phyloP scores from a whole-genome alignment of 2,888 invertebrate species.

The Athrips mouffetella region DNA sequence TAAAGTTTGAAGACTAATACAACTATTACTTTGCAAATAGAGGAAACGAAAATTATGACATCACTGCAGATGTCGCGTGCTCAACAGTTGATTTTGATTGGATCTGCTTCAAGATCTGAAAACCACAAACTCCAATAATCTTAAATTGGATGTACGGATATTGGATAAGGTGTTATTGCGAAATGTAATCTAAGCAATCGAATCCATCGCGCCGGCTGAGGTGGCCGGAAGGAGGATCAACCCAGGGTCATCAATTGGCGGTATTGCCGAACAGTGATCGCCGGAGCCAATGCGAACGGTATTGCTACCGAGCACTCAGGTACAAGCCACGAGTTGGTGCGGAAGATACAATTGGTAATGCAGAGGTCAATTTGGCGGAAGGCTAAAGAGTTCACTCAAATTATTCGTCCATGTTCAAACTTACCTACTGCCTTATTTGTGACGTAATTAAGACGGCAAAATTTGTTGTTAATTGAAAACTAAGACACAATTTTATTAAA shows the following conservation, averaged over 20 bases:
- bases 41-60: too few relatives aligned
- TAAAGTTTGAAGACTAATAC: too few relatives aligned
- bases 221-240: conserved; percentile 9
- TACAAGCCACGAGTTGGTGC: neutral
- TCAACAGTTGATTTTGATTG: too few relatives aligned
- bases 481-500: too few relatives aligned
- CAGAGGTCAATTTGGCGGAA: neutral
- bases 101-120: too few relatives aligned
- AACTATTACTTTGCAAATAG: too few relatives aligned
- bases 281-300: neutral
- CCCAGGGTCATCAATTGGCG: conserved; percentile 9
- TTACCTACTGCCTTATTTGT: too few relatives aligned
- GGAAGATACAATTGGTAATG: neutral
- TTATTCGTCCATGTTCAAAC: too few relatives aligned
- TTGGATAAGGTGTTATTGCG: neutral
- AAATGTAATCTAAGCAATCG: conserved; percentile 1
- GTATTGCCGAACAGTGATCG: neutral
- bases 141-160: neutral
- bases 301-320: neutral
- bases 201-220: neutral
- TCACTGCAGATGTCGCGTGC: too few relatives aligned
- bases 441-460: too few relatives aligned
- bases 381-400: too few relatives aligned
- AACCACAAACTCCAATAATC: neutral
- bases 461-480: too few relatives aligned